Base-by-base conservation (phyloP, 1,140 invertebrate species). In the Wasmannia auropunctata region DNA sequence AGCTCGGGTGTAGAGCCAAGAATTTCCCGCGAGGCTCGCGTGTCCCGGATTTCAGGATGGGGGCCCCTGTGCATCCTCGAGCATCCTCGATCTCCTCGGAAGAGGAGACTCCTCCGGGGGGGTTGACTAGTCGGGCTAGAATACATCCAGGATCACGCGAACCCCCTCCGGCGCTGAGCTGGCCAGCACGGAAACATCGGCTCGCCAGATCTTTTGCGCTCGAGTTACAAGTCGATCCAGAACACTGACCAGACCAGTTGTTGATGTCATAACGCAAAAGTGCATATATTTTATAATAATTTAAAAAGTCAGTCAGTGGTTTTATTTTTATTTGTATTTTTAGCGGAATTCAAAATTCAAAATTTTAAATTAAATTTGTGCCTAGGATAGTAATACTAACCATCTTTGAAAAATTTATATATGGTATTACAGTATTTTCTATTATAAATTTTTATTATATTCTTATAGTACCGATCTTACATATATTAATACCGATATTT, bases 1-100 rank as follows among this genome's bases (percentile, higher is more conserved):
- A 62, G 62, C 76, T 37, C 31, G 84, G 70, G 43, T 76, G 85
- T 77, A 69, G 83, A 92, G 86, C 76, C 81, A 94, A 92, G 94
- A 95, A 95, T 95, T 94, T 95, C 94, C 94, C 94, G 93, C 92
- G 92, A 94, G 94, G 94, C 93, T 95, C 94, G 94, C 94, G 94
- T 95, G 94, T 95, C 92, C 93, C 92, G 94, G 94, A 94, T 95
- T 94, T 94, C 93, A 93, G 92, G 92, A 94, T 93, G 88, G 37
- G 58, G 93, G 92, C 90, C 92, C 86, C 91, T 90, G 87, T 91
- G 87, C 90, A 94, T 92, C 93, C 93, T 93, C 92, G 76, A 92
- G 92, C 93, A 89, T 92, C 91, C 90, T 92, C 90, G 89, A 93
- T 90, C 91, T 92, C 85, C 77, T 92, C 88, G 87, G 86, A 90